Conservation (phyloP, 2,888 invertebrate species). For the Alviniconcha strummeri region DNA sequence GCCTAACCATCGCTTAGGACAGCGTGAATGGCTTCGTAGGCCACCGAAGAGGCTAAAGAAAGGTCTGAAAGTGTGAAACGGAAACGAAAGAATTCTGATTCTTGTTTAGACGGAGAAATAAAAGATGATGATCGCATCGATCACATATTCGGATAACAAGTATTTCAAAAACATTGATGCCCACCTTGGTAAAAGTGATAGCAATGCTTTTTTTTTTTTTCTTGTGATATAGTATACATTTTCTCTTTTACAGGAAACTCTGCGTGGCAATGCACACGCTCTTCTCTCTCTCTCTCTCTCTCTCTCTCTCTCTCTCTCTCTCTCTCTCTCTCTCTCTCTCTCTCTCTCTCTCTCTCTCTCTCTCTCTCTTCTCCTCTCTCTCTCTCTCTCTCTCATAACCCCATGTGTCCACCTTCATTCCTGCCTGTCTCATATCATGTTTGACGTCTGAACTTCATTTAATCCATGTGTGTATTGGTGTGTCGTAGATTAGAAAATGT, state of each 20-base stretch:
- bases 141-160: not conserved
- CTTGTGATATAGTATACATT: not conserved
- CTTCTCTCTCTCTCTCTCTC: not conserved
- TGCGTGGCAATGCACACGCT: not conserved
- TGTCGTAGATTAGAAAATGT: not conserved
- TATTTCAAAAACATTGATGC: not conserved
- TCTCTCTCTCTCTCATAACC: not conserved
- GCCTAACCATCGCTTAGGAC: not conserved
- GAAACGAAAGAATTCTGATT: too few species aligned
- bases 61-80: too few species aligned
- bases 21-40: too few species aligned
- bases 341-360: not conserved
- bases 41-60: too few species aligned
- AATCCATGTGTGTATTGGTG: not conserved
- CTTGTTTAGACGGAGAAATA: too few species aligned
- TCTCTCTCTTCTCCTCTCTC: not conserved
- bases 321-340: not conserved
- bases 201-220: too few species aligned
- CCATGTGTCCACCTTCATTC: not conserved
- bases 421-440: not conserved
- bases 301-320: constrained; percentile 9
- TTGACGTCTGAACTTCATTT: not conserved
- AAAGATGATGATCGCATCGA: not conserved
- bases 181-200: too few species aligned
- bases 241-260: too few species aligned